phyloP scores from a whole-genome alignment of 2,797 vertebrate species.

The Iguana delicatissima region DNA sequence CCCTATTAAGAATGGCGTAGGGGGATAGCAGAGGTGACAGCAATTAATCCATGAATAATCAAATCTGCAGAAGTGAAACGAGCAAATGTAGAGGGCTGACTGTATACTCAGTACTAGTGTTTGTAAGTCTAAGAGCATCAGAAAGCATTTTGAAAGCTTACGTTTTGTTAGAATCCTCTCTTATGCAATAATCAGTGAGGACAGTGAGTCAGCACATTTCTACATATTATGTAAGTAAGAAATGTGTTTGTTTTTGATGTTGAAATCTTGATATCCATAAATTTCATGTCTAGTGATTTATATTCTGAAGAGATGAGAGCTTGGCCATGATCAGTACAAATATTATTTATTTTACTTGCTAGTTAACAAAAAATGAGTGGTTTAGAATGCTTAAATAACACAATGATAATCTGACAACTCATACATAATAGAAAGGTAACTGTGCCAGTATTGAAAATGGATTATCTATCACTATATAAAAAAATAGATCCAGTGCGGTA shows the following conservation, averaged over 20 bases:
- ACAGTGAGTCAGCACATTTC: neutral
- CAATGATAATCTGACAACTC: neutral
- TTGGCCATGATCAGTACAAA: neutral
- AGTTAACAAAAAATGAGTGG: conserved; percentile 15
- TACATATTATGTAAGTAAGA: neutral
- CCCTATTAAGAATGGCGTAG: no score
- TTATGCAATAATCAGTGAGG: neutral
- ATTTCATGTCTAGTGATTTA: neutral
- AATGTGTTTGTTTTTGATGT: neutral
- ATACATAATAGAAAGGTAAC: neutral
- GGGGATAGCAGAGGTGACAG: no score
- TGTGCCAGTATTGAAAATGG: neutral
- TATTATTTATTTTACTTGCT: neutral
- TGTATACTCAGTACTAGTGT: neutral
- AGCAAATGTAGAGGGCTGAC: no score
- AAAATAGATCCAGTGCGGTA: neutral
- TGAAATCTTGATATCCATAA: neutral
- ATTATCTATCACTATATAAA: neutral
- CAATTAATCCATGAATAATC: no score
- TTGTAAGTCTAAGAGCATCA: neutral
- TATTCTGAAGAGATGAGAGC: neutral
- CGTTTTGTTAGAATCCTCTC: neutral
- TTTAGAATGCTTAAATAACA: neutral
- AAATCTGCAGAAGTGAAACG: no score
- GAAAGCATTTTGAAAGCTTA: neutral